phyloP scores from a whole-genome alignment of 2,888 invertebrate genomes.

The Caenorhabditis panamensis region DNA sequence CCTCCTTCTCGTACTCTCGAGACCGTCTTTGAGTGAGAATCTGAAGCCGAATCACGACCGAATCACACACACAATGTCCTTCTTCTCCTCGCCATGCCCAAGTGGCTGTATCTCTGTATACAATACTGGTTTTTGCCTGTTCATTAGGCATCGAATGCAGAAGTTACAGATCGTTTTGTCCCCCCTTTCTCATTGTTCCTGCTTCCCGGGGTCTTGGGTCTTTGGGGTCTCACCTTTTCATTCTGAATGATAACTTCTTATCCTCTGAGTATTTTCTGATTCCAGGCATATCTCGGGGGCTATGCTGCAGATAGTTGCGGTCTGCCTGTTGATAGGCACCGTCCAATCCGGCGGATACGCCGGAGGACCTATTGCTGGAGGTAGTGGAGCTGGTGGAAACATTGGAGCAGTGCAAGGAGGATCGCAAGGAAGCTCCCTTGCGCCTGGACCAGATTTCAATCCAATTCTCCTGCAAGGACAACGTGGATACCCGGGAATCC shows the following conservation, averaged over 20 bases:
- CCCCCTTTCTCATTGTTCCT: not conserved
- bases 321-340: conserved; percentile 57
- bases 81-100: not conserved
- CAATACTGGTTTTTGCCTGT: not conserved
- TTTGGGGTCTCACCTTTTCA: not conserved
- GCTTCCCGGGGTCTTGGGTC: too few species aligned
- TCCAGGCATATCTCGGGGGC: not conserved
- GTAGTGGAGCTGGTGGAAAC: conserved; percentile 15
- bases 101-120: not conserved
- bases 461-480: conserved; percentile 70
- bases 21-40: not conserved
- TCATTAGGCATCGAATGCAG: not conserved
- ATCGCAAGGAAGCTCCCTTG: too few species aligned
- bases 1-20: not conserved
- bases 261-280: too few species aligned
- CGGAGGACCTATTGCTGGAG: conserved; percentile 29
- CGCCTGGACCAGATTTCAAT: conserved; percentile 74
- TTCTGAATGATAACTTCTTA: too few species aligned
- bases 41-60: not conserved
- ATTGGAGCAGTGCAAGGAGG: conserved; percentile 8
- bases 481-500: conserved; percentile 76
- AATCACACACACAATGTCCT: not conserved
- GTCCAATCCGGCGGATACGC: conserved; percentile 46
- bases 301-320: conserved; percentile 7
- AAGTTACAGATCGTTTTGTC: conserved; percentile 1